These are phyloP conservation scores for Polypedilum pembai DNA, from an alignment of 1,140 invertebrate genomes.

Conservation along the genomic window DNA sequence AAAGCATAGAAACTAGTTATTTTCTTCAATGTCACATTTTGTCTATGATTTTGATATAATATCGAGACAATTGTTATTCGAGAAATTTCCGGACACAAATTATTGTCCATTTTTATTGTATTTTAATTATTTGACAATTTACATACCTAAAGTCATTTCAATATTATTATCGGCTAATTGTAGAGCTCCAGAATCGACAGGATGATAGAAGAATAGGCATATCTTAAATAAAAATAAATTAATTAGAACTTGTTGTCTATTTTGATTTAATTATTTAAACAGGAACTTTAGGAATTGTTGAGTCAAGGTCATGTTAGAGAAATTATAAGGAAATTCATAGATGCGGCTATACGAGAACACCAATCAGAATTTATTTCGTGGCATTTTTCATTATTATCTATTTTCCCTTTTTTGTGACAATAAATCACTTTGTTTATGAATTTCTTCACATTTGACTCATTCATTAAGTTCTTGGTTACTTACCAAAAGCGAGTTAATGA, in stretches of 20 bases:
- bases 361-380: not conserved
- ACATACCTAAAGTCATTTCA: constrained; percentile 72
- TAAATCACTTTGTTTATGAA: not conserved
- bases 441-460: not conserved
- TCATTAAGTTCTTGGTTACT: not conserved
- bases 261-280: no score
- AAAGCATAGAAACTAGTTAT: not conserved
- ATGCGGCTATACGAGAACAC: not conserved
- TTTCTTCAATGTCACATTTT: no score
- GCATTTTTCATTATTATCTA: constrained; percentile 8
- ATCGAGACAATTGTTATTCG: constrained; percentile 30
- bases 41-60: no score
- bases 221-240: constrained; percentile 51
- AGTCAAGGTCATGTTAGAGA: no score
- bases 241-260: not conserved
- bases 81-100: constrained; percentile 32
- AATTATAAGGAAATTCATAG: no score
- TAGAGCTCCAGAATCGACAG: constrained; percentile 64
- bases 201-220: constrained; percentile 56
- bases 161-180: constrained; percentile 69
- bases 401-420: not conserved
- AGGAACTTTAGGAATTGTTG: no score
- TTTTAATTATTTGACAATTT: not conserved
- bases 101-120: no score
- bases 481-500: not conserved